phyloP scores from a whole-genome alignment of 2,888 invertebrate genomes.

The Prenolepis imparis region DNA sequence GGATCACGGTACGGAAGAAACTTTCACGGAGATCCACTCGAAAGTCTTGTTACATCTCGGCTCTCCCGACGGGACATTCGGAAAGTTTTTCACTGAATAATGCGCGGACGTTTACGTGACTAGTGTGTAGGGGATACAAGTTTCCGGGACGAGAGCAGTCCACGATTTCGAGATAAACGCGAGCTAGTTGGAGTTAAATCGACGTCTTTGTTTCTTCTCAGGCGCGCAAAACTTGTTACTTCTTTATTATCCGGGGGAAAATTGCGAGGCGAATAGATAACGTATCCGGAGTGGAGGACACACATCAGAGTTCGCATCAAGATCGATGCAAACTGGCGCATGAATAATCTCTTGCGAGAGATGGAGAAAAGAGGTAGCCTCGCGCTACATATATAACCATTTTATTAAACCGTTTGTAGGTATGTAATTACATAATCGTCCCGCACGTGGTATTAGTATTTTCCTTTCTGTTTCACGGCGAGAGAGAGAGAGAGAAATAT shows the following conservation, averaged over 20 bases:
- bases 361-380: constrained; percentile 29
- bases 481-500: constrained; percentile 25
- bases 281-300: neutral
- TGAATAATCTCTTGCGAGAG: constrained; percentile 9
- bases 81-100: constrained; percentile 63
- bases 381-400: constrained; percentile 26
- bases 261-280: neutral
- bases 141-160: neutral
- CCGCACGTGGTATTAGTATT: constrained; percentile 30
- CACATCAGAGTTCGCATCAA: neutral
- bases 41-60: constrained; percentile 21
- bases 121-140: neutral
- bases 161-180: constrained; percentile 18
- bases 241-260: neutral
- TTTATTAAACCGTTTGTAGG: constrained; percentile 28
- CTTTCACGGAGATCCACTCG: constrained; percentile 12
- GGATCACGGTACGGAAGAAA: constrained; percentile 1
- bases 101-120: constrained; percentile 16
- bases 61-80: constrained; percentile 41
- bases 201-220: constrained; percentile 1
- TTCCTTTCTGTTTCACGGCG: constrained; percentile 21
- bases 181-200: neutral
- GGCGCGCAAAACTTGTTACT: neutral
- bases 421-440: constrained; percentile 57
- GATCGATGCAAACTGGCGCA: neutral